Evolutionary conservation across 2,113 vertebrate species (phyloP).

Genomic region (Prolemur simus): DNA sequence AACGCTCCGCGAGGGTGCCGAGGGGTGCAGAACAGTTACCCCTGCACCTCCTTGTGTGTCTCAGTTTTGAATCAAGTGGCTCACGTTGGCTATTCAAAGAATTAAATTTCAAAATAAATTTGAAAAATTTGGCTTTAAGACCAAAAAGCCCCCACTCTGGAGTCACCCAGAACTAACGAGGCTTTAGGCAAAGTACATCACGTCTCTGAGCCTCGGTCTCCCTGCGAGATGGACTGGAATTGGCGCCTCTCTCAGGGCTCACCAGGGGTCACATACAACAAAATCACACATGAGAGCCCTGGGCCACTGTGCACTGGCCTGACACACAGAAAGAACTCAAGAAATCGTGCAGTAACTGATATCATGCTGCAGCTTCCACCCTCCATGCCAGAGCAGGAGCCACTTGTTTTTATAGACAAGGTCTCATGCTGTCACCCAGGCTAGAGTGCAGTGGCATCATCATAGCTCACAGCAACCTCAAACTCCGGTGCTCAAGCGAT

Average conservation of each 20-base stretch:
- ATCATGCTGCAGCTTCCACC: fast-evolving
- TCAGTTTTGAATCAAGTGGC: not conserved
- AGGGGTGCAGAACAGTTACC: fast-evolving
- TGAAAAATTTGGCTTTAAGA: not conserved
- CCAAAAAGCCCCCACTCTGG: not conserved
- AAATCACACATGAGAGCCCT: fast-evolving
- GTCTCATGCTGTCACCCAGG: no score
- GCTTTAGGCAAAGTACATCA: not conserved
- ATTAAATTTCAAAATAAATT: not conserved
- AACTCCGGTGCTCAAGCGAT: no score
- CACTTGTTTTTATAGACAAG: no score
- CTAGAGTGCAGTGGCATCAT: not conserved
- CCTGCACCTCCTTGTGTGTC: not conserved
- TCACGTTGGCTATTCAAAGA: not conserved
- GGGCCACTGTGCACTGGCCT: fast-evolving
- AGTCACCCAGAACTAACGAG: not conserved
- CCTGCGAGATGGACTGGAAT: not conserved
- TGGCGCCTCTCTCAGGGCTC: fast-evolving
- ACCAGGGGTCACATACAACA: fast-evolving
- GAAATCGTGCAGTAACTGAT: fast-evolving
- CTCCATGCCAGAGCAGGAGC: not conserved
- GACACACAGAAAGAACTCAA: not conserved
- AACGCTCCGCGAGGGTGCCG: not conserved
- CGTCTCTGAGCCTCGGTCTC: not conserved
- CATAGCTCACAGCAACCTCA: no score